A percentile compares a stretch with the other conserved stretches of the same genome.
phyloP scores from a whole-genome alignment of 2,888 invertebrate species.

The Pollenia angustigena region DNA sequence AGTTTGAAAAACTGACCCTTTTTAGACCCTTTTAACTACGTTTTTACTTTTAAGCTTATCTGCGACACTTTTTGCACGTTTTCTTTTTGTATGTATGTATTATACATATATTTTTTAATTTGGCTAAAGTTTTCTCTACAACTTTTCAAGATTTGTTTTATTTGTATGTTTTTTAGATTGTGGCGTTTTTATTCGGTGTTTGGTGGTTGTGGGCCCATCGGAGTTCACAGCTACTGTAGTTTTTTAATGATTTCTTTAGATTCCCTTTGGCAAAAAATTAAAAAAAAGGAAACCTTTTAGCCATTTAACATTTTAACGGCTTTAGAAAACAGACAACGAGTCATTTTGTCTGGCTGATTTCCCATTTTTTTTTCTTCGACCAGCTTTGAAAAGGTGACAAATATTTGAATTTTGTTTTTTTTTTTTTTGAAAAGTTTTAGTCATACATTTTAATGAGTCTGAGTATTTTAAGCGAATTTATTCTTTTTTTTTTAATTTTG shows the following conservation, averaged over 20 bases:
- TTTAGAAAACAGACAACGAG: conserved; percentile 51
- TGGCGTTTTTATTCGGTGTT: conserved; percentile 24
- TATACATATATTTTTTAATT: conserved; percentile 28
- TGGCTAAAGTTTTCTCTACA: neutral
- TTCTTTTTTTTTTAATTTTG: neutral
- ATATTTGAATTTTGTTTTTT: conserved; percentile 55
- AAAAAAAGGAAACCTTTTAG: conserved; percentile 68
- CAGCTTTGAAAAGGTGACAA: conserved; percentile 65
- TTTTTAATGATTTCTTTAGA: conserved; percentile 72
- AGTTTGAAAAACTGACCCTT: conserved; percentile 3
- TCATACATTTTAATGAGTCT: conserved; percentile 68
- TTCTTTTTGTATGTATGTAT: neutral
- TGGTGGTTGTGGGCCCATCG: conserved; percentile 59
- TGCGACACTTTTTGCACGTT: conserved; percentile 73
- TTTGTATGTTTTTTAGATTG: conserved; percentile 22
- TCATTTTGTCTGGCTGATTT: conserved; percentile 73
- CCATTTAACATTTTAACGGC: conserved; percentile 65
- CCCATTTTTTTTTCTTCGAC: conserved; percentile 30
- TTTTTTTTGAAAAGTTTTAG: conserved; percentile 25
- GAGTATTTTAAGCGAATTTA: neutral
- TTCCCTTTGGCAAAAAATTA: conserved; percentile 33
- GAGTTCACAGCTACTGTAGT: conserved; percentile 73
- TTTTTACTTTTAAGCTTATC: conserved; percentile 55
- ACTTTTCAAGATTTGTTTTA: conserved; percentile 46
- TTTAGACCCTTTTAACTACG: neutral